Conservation (phyloP, 2,113 vertebrate genomes). For the Pitta sordida region DNA sequence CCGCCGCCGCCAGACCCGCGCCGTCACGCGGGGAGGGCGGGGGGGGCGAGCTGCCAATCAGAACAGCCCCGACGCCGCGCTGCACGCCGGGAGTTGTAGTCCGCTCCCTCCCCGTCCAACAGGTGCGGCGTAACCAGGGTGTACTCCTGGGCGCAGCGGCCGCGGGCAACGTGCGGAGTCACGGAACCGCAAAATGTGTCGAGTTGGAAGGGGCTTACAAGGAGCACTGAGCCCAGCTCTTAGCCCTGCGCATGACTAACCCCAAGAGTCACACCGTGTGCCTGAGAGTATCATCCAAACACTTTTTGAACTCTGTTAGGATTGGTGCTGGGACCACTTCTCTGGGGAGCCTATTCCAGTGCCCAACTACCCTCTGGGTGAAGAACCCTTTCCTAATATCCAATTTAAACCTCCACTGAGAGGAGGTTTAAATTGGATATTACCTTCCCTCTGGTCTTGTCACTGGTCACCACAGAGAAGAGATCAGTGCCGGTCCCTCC, state of each 20-base stretch:
- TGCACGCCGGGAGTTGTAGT: constrained; percentile 48
- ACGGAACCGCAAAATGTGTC: neutral
- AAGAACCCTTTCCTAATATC: neutral
- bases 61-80: neutral
- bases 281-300: neutral
- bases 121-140: too few relatives aligned
- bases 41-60: neutral
- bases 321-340: neutral
- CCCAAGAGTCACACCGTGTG: neutral
- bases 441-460: neutral
- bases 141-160: rapidly evolving
- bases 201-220: neutral
- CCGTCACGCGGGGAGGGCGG: neutral
- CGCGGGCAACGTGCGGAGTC: too few relatives aligned
- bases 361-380: too few relatives aligned
- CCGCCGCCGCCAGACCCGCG: neutral
- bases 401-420: neutral
- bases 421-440: too few relatives aligned
- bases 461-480: neutral
- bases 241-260: too few relatives aligned
- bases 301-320: neutral
- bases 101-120: rapidly evolving
- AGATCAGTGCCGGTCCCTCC: too few relatives aligned
- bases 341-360: neutral
- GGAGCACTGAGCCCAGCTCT: neutral